These are phyloP conservation scores for Caenorhabditis zanzibari DNA, from an alignment of 2,888 invertebrate species.

Conservation along the genomic window DNA sequence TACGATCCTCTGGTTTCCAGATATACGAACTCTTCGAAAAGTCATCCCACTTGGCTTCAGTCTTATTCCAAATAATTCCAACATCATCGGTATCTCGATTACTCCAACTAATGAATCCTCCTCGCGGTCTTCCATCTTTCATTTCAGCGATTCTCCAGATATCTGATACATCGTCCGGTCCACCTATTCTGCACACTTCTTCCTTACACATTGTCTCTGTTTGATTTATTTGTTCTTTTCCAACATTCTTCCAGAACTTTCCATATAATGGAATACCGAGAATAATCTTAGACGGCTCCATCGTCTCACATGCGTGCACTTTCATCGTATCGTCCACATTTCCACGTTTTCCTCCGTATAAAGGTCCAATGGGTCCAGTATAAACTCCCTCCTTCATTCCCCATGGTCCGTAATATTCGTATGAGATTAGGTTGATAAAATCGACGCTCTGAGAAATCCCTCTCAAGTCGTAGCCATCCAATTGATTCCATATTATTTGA, in stretches of 20 bases:
- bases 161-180: conserved; percentile 6
- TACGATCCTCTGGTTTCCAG: conserved; percentile 9
- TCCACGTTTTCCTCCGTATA: conserved; percentile 25
- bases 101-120: conserved; percentile 28
- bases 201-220: conserved; percentile 23
- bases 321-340: conserved; percentile 26
- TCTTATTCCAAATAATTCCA: conserved; percentile 15
- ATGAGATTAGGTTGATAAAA: conserved; percentile 5
- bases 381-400: background rate
- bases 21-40: conserved; percentile 14
- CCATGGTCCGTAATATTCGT: conserved; percentile 19
- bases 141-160: conserved; percentile 20
- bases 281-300: conserved; percentile 1
- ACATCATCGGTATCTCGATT: conserved; percentile 19
- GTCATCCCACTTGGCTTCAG: conserved; percentile 6
- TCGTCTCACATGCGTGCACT: conserved; percentile 15
- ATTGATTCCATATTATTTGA: conserved; percentile 26
- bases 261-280: conserved; percentile 27
- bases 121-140: conserved; percentile 1
- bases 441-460: background rate
- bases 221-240: conserved; percentile 10
- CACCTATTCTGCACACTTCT: conserved; percentile 20
- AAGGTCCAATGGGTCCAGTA: conserved; percentile 5
- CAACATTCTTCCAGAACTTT: conserved; percentile 25
- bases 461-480: conserved; percentile 14